Conservation (phyloP, 2,888 invertebrate species). For the Isoperla grammatica region DNA sequence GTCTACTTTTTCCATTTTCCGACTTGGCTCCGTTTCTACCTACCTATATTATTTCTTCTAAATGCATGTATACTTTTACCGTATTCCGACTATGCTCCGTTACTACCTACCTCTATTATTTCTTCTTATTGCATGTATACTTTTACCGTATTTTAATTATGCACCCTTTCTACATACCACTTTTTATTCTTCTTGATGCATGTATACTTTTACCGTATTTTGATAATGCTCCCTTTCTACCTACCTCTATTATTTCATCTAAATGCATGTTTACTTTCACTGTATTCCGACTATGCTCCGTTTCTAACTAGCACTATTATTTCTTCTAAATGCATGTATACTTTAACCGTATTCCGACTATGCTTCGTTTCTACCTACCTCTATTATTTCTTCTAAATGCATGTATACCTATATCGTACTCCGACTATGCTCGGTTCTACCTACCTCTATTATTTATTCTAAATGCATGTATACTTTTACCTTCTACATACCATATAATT, state of each 20-base stretch:
- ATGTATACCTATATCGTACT: background rate
- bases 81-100: conserved; percentile 5
- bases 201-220: background rate
- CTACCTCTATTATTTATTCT: no score
- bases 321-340: conserved; percentile 20
- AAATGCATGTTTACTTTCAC: background rate
- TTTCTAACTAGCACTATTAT: background rate
- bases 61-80: conserved; percentile 23
- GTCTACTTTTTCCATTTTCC: background rate
- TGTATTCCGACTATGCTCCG: background rate
- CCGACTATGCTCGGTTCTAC: no score
- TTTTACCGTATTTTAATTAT: conserved; percentile 3
- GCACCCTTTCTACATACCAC: background rate
- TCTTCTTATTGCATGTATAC: background rate
- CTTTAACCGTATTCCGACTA: conserved; percentile 15
- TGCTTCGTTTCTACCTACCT: background rate
- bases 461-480: no score
- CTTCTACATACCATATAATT: no score
- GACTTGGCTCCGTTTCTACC: background rate
- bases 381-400: background rate
- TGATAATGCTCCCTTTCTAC: conserved; percentile 16
- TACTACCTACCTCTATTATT: conserved; percentile 5
- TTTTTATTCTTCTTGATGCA: background rate
- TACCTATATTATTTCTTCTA: background rate
- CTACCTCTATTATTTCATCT: conserved; percentile 5